These are phyloP conservation scores for Tenualosa ilisha DNA, from an alignment of 2,797 vertebrate genomes.

Conservation along the genomic window DNA sequence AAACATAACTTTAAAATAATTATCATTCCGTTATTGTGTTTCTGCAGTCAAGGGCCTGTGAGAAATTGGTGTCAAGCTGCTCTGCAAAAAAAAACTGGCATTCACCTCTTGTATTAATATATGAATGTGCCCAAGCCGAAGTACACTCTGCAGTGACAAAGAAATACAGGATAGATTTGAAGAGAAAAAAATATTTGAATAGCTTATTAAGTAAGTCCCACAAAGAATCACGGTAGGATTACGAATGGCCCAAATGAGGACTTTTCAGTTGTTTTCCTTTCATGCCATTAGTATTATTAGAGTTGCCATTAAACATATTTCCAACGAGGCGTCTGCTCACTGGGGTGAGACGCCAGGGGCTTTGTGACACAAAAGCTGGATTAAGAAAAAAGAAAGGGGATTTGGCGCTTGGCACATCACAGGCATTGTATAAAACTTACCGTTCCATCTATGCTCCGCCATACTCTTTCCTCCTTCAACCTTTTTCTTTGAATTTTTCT, in stretches of 20 bases:
- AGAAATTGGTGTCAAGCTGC: not conserved
- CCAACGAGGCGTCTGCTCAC: constrained; percentile 39
- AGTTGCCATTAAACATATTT: constrained; percentile 38
- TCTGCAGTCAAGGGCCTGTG: not conserved
- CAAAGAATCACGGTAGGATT: not conserved
- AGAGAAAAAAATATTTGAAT: not conserved
- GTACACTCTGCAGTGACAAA: not conserved
- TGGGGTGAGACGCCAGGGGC: constrained; percentile 38
- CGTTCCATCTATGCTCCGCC: not conserved
- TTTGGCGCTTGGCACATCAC: constrained; percentile 15
- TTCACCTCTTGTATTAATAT: not conserved
- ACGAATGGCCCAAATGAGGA: constrained; percentile 27
- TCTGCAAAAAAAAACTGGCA: not conserved
- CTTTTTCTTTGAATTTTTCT: not conserved
- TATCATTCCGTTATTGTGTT: not conserved
- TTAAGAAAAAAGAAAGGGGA: constrained; percentile 47
- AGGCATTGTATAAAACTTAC: constrained; percentile 17
- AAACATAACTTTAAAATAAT: not conserved
- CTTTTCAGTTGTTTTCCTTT: constrained; percentile 68
- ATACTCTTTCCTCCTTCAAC: not conserved
- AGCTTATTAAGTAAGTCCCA: constrained; percentile 13
- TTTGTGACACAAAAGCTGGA: constrained; percentile 55
- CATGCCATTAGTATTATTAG: constrained; percentile 47
- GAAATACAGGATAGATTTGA: not conserved
- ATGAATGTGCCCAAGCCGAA: not conserved